These are phyloP conservation scores for Eristalis tenax DNA, from an alignment of 2,888 invertebrate species.

Conservation along the genomic window DNA sequence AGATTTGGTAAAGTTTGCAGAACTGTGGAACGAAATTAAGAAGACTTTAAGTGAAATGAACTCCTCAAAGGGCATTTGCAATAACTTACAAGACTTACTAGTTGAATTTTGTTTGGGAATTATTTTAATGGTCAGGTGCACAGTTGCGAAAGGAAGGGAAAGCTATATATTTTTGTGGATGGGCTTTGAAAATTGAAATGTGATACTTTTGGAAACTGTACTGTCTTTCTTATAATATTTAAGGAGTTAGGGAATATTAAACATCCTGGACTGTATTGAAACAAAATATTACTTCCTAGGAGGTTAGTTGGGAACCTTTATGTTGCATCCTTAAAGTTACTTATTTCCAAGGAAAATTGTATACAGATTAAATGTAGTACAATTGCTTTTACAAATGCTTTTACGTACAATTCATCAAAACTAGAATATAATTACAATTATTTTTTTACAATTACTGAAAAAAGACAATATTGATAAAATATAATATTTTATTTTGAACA, in stretches of 20 bases:
- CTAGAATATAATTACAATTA: too few relatives aligned
- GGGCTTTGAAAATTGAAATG: background rate
- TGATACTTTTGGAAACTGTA: background rate
- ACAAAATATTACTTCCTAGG: too few relatives aligned
- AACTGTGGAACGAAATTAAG: constrained; percentile 16
- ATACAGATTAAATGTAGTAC: too few relatives aligned
- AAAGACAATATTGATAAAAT: too few relatives aligned
- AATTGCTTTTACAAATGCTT: too few relatives aligned
- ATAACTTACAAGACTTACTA: constrained; percentile 41
- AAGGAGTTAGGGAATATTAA: background rate
- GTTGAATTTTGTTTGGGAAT: constrained; percentile 29
- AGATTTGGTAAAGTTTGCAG: constrained; percentile 28
- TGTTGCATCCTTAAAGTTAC: too few relatives aligned
- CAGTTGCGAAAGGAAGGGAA: background rate
- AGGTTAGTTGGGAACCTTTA: too few relatives aligned
- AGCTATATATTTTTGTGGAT: background rate
- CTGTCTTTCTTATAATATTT: background rate
- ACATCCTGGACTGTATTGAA: background rate
- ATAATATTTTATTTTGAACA: too few relatives aligned
- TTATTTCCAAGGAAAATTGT: too few relatives aligned
- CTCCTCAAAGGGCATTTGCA: constrained; percentile 34
- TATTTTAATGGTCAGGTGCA: constrained; percentile 27
- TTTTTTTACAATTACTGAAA: too few relatives aligned
- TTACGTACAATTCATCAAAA: too few relatives aligned
- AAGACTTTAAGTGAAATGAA: constrained; percentile 27